Base-by-base conservation (phyloP, 2,797 vertebrate species). In the Brachyrhaphis roseni region DNA sequence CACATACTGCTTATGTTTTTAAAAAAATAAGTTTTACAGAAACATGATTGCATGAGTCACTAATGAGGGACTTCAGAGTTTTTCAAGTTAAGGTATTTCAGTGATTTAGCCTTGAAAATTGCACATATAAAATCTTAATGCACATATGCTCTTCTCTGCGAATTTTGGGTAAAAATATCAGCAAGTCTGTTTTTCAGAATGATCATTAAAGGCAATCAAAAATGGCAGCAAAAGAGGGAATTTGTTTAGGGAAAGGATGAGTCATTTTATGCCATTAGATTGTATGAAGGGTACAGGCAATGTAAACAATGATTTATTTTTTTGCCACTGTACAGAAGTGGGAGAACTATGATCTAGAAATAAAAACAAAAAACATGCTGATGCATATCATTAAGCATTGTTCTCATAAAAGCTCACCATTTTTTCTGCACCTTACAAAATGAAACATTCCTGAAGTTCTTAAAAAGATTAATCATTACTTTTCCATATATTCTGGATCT, bases 191-290 rank as follows among this genome's bases (percentile, higher is more conserved):
- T 64, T 80, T 46, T 36, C 16, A 53, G 0, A 43, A 26, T 59
- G 8, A 72, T 75, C 41, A 46, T 53, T 73, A 75, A 80, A 77
- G 68, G 57, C 36, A 49, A 75, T 36, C 41, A 68, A 41, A 68
- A 78, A 62, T n/a, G 0, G 68, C 16, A 80, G n/a, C 39, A 62
- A 49, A 23, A 34, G 1, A 64, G 55, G 72, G 12, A 78, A 79
- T 8, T 53, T 36, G 53, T 79, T 84, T 41, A 70, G 18, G 18
- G n/a, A 72, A 11, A 66, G 36, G 39, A n/a, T 62, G 55, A 34
- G 43, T 75, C 16, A 39, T 80, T 77, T 83, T 76, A 34, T 74
- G 28, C 41, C 55, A 45, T 82, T 64, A 72, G n/a, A 78, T 41
- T 1, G 28, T 34, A 72, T 81, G 49, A 68, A 28, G 26, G 62